Evolutionary conservation across 2,888 invertebrate genomes (phyloP), one percentile per base, ranked within the genome.

Genomic region (Ennomos fuscantarius): DNA sequence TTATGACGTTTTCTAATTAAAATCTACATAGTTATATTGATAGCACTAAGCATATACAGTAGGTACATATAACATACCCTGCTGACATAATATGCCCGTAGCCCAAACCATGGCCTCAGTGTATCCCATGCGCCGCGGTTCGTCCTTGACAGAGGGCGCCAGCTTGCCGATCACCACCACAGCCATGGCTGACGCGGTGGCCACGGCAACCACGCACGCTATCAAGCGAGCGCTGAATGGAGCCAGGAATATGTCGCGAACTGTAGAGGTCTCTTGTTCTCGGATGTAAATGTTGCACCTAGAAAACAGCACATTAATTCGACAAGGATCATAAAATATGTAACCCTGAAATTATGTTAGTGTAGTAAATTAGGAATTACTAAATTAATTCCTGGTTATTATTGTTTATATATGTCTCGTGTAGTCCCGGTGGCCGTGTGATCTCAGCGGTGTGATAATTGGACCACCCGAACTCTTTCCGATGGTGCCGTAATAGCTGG

Each of bases 241-340:
- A 0, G 93, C 93, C 46, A 94, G 66, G 74, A 94, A 95, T 72
- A 95, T 94, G 66, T 95, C 94, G 0, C 94, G 90, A 43, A 93
- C 93, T 0, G 93, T 93, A 0, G 93, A 93, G 0, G 93, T 93
- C 68, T 94, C 93, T 70, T 94, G 93, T 31, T 94, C 94, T 15
- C 93, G 93, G 54, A 94, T 93, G 73, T 94, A 95, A 63, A 95
- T 93, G 64, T 94, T 94, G 63, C 93, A 93, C 89, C 95, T 95
- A 8, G 5, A 10, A 45, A 1, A 42, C 13, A 37, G 24, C 12
- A n/a, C 33, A 5, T 32, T 5, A 9, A 41, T n/a, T 35, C 35
- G 11, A 24, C 24, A 24, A 24, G 24, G 24, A 24, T 5, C 24
- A 24, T 6, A 15, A 2, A 15, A 15, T 2, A 3, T 15, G 3